Evolutionary conservation across 2,797 vertebrate genomes (phyloP).

Genomic region (Megalops cyprinoides): DNA sequence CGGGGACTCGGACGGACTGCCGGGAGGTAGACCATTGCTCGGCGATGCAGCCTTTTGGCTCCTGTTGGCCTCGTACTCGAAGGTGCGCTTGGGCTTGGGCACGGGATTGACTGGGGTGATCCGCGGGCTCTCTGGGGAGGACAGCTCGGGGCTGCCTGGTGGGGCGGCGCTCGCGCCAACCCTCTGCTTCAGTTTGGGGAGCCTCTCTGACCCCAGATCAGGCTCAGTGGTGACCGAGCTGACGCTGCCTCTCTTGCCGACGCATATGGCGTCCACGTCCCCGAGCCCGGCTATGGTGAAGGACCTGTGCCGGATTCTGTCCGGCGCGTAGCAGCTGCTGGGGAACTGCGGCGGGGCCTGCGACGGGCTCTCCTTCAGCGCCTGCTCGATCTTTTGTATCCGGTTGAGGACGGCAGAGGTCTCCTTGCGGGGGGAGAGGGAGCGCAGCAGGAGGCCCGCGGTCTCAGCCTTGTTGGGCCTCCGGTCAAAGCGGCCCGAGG

Average conservation of each 20-base stretch:
- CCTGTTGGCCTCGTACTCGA: constrained; percentile 95
- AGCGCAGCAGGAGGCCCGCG: constrained; percentile 76
- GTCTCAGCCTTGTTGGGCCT: constrained; percentile 78
- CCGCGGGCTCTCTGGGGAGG: constrained; percentile 69
- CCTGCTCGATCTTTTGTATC: constrained; percentile 98
- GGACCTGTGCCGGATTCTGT: constrained; percentile 83
- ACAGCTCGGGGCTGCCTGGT: too few relatives aligned
- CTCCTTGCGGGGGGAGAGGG: constrained; percentile 83
- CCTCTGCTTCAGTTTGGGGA: constrained; percentile 78
- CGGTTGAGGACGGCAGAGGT: constrained; percentile 92
- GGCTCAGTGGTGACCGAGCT: constrained; percentile 78
- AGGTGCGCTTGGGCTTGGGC: constrained; percentile 98
- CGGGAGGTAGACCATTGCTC: constrained; percentile 89
- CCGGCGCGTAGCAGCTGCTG: constrained; percentile 91
- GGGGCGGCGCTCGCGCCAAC: constrained; percentile 68
- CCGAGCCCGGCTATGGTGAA: constrained; percentile 76
- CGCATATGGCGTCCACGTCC: constrained; percentile 73
- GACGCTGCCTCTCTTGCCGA: constrained; percentile 80
- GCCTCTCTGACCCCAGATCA: constrained; percentile 73
- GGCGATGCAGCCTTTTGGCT: constrained; percentile 78
- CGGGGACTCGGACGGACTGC: constrained; percentile 78
- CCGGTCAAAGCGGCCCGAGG: constrained; percentile 83
- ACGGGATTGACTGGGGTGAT: constrained; percentile 87
- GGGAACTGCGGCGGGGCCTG: constrained; percentile 87
- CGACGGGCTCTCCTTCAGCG: constrained; percentile 90